These are phyloP conservation scores for Watsonalla cultraria DNA, from an alignment of 2,888 invertebrate species.

Conservation along the genomic window DNA sequence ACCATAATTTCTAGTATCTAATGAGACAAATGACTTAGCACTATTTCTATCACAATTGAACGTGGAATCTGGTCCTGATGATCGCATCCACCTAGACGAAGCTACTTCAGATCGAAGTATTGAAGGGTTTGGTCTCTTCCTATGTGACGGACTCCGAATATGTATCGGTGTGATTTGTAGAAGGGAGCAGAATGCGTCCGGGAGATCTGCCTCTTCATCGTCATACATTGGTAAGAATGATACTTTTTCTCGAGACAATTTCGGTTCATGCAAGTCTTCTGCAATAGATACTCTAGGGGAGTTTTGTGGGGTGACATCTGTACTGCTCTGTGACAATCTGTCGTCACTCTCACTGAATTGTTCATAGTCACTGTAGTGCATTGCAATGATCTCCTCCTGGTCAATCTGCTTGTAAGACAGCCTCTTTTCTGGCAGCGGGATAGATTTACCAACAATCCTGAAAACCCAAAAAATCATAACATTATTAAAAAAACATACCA, in stretches of 20 bases:
- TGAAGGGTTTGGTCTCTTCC: constrained; percentile 55
- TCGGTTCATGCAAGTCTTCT: constrained; percentile 40
- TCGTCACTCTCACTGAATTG: constrained; percentile 68
- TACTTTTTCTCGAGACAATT: constrained; percentile 42
- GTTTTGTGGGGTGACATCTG: constrained; percentile 68
- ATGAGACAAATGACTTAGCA: constrained; percentile 69
- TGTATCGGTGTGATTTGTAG: constrained; percentile 70
- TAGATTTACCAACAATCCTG: constrained; percentile 64
- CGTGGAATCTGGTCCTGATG: constrained; percentile 62
- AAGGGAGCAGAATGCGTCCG: constrained; percentile 61
- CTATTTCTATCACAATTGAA: constrained; percentile 65
- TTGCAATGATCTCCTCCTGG: constrained; percentile 65
- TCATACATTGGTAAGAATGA: constrained; percentile 34
- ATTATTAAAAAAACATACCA: neutral
- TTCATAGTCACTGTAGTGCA: constrained; percentile 67
- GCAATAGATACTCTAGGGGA: constrained; percentile 57
- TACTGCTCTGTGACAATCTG: constrained; percentile 63
- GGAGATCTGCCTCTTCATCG: constrained; percentile 44
- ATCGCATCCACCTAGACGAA: constrained; percentile 71
- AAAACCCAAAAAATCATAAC: constrained; percentile 16
- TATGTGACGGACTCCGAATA: constrained; percentile 53
- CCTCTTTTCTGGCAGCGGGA: constrained; percentile 53
- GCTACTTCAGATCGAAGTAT: constrained; percentile 67
- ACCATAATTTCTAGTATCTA: constrained; percentile 56
- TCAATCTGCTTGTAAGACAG: constrained; percentile 52